Evolutionary conservation across 2,797 vertebrate species (phyloP).

Genomic region (Pseudochaenichthys georgianus): DNA sequence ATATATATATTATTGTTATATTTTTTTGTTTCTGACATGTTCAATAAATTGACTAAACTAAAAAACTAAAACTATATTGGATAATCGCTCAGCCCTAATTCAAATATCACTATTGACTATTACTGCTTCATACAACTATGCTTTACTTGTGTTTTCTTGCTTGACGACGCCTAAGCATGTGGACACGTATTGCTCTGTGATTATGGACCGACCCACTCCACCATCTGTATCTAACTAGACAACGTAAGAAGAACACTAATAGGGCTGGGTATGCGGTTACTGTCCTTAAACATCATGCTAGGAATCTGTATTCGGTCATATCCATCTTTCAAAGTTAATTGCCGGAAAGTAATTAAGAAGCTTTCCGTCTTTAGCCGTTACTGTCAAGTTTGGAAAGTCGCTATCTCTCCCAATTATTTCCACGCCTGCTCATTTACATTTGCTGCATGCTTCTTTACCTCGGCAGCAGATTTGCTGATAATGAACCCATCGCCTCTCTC

Average conservation of each 20-base stretch:
- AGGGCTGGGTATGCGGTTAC: not conserved
- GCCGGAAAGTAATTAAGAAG: constrained; percentile 2
- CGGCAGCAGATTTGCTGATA: constrained; percentile 41
- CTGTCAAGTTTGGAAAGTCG: not conserved
- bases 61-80: no score
- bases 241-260: not conserved
- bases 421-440: constrained; percentile 60
- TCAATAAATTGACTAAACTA: no score
- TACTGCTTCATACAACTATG: not conserved
- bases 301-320: not conserved
- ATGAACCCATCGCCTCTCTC: constrained; percentile 4
- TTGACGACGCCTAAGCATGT: not conserved
- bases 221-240: not conserved
- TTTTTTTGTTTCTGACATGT: no score
- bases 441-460: constrained; percentile 56
- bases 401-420: constrained; percentile 62
- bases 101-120: no score
- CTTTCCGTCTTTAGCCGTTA: constrained; percentile 16
- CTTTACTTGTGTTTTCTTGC: not conserved
- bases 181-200: not conserved
- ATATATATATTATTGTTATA: no score
- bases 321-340: constrained; percentile 9
- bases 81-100: no score
- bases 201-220: not conserved
- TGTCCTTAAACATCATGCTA: not conserved